Conservation (phyloP, 35 echinoderm and acorn worm species). For the Apostichopus californicus region DNA sequence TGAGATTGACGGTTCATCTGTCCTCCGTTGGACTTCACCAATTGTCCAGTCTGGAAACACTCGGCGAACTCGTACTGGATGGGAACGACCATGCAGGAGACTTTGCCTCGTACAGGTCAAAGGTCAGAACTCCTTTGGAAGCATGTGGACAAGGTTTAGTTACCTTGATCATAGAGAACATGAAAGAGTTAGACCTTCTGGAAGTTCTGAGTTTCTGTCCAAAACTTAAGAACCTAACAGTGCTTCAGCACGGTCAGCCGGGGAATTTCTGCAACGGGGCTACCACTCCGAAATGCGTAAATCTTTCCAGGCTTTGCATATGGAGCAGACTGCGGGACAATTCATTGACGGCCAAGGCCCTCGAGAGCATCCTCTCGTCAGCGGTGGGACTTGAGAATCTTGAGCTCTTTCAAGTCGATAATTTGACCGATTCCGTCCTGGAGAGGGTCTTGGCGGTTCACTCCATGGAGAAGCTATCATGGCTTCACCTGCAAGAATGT, state of each 20-base stretch:
- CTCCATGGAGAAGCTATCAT: not conserved
- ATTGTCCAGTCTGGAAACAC: not conserved
- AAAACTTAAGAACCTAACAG: constrained; percentile 10
- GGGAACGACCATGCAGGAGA: not conserved
- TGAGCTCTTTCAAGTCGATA: constrained; percentile 24
- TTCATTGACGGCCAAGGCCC: not conserved
- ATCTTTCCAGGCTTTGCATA: constrained; percentile 3
- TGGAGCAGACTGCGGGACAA: constrained; percentile 32
- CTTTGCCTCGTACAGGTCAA: not conserved
- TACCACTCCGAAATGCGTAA: not conserved
- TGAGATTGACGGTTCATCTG: not conserved
- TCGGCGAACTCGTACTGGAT: not conserved
- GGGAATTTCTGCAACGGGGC: not conserved
- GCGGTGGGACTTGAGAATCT: not conserved
- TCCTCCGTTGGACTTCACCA: not conserved
- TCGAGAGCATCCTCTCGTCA: not conserved
- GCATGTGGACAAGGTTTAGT: not conserved
- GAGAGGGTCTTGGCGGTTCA: not conserved
- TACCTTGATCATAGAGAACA: not conserved
- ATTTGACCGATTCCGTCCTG: not conserved
- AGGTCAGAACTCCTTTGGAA: constrained; percentile 14
- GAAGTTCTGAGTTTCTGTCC: constrained; percentile 19
- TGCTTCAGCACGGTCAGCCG: not conserved
- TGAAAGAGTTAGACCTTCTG: constrained; percentile 1
- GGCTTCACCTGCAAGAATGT: constrained; percentile 11